Percentiles rank a stretch among this genome's conserved stretches.
Evolutionary conservation across 2,113 vertebrate genomes (phyloP).

Genomic region (Nibea coibor): DNA sequence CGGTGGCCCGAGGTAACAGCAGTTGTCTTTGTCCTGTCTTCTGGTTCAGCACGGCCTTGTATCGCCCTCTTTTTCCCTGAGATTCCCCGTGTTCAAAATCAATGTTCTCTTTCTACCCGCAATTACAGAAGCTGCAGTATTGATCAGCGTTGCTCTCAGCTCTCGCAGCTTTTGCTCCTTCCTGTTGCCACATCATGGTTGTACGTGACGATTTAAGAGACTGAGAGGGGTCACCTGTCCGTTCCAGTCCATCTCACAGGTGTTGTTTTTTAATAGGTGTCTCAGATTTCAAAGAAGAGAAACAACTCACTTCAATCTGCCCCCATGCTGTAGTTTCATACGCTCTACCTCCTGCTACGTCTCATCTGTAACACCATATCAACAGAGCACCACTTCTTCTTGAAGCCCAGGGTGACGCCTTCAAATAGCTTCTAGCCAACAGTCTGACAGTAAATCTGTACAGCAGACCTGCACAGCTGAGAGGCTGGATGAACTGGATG

Average conservation of each 20-base stretch:
- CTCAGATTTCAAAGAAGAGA: constrained; percentile 4
- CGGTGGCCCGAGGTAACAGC: constrained; percentile 27
- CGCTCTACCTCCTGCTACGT: background rate
- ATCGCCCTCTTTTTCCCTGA: constrained; percentile 7
- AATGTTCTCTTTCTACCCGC: constrained; percentile 29
- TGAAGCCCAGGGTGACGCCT: background rate
- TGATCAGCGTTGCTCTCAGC: constrained; percentile 27
- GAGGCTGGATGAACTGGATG: background rate
- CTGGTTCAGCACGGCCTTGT: background rate
- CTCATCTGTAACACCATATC: background rate
- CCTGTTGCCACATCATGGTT: background rate
- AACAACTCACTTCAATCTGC: background rate
- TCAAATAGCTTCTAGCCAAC: background rate
- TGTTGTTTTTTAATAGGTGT: background rate
- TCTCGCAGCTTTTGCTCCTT: background rate
- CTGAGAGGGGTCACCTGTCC: background rate
- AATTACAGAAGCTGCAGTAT: constrained; percentile 47
- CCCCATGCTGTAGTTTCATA: background rate
- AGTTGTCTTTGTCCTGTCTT: constrained; percentile 19
- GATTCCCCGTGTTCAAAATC: constrained; percentile 35
- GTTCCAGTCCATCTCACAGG: background rate
- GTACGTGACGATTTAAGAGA: background rate
- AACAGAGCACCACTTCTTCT: background rate
- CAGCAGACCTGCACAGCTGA: background rate
- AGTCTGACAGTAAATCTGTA: background rate